These are phyloP conservation scores for Electrophaes corylata DNA, from an alignment of 2,888 invertebrate genomes.

Conservation along the genomic window DNA sequence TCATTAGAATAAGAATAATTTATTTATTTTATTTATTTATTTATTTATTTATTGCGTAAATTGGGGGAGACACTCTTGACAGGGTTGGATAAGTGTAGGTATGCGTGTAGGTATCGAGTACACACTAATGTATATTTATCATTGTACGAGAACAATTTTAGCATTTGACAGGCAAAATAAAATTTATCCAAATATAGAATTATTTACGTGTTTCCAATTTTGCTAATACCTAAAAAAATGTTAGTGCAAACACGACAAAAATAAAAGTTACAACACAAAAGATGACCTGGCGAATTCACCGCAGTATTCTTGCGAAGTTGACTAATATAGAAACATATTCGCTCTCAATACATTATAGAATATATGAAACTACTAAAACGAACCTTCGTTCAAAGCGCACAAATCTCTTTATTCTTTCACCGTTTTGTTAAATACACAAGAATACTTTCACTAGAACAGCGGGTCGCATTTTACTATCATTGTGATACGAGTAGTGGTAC, in stretches of 20 bases:
- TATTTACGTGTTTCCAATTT: background rate
- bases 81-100: too few species aligned
- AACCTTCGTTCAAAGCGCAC: slow-evolving; percentile 6
- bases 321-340: slow-evolving; percentile 7
- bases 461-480: slow-evolving; percentile 1
- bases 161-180: too few species aligned
- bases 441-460: slow-evolving; percentile 12
- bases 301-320: slow-evolving; percentile 16
- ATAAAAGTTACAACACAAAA: slow-evolving; percentile 18
- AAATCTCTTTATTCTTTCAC: background rate
- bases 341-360: background rate
- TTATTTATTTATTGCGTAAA: too few species aligned
- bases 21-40: too few species aligned
- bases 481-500: background rate
- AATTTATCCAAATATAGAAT: too few species aligned
- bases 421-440: slow-evolving; percentile 13
- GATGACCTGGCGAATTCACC: slow-evolving; percentile 12
- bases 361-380: slow-evolving; percentile 1
- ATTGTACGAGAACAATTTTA: too few species aligned
- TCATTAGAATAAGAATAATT: too few species aligned
- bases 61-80: too few species aligned
- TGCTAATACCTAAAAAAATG: background rate
- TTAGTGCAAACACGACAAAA: slow-evolving; percentile 2
- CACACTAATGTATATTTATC: too few species aligned
- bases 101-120: too few species aligned